Percentiles rank a stretch among this genome's conserved stretches.
phyloP scores from a whole-genome alignment of 2,113 vertebrate genomes.

The Rhineura floridana region DNA sequence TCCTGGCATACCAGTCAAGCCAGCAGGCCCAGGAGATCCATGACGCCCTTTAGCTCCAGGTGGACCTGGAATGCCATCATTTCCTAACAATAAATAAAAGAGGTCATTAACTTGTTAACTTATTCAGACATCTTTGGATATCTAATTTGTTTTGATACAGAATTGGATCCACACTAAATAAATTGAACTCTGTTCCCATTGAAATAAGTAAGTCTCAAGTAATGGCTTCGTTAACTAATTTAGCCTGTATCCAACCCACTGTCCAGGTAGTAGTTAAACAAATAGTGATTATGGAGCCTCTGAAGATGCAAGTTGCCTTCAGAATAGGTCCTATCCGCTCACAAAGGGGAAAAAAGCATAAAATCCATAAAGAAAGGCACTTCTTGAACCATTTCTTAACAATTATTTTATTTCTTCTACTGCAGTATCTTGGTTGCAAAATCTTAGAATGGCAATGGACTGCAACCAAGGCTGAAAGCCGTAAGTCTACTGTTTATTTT shows the following conservation, averaged over 20 bases:
- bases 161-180: background rate
- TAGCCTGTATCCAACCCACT: background rate
- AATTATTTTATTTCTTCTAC: background rate
- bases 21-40: conserved; percentile 78
- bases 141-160: background rate
- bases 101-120: background rate
- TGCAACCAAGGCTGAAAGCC: background rate
- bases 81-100: conserved; percentile 70
- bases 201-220: background rate
- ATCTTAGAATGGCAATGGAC: background rate
- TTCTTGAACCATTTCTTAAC: background rate
- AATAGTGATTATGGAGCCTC: background rate
- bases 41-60: conserved; percentile 84
- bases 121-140: too few species aligned
- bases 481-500: background rate
- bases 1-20: conserved; percentile 72
- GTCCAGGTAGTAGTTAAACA: background rate
- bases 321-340: background rate
- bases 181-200: background rate
- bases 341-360: background rate
- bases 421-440: background rate
- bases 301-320: background rate
- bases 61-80: conserved; percentile 84
- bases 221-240: background rate
- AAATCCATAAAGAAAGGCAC: background rate